Evolutionary conservation across 2,888 invertebrate species (phyloP).

Genomic region (Eledone cirrhosa): DNA sequence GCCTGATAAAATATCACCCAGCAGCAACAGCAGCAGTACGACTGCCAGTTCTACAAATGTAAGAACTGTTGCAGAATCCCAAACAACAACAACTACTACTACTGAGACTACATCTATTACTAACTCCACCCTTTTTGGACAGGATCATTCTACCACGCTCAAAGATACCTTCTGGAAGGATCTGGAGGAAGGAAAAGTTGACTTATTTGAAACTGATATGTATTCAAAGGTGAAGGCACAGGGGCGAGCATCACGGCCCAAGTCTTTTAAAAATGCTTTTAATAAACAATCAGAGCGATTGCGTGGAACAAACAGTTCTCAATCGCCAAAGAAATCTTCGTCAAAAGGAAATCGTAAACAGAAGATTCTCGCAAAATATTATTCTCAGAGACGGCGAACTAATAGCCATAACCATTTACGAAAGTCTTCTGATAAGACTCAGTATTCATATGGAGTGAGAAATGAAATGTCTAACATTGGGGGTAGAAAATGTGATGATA

Average conservation of each 20-base stretch:
- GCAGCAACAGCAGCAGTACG: background rate
- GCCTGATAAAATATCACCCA: background rate
- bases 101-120: background rate
- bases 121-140: constrained; percentile 6
- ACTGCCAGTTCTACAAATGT: background rate
- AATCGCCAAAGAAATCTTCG: constrained; percentile 4
- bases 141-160: constrained; percentile 42
- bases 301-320: constrained; percentile 7
- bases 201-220: constrained; percentile 63
- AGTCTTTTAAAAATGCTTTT: constrained; percentile 36
- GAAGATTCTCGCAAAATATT: constrained; percentile 25
- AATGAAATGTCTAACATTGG: background rate
- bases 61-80: too few species aligned
- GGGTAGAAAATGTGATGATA: constrained; percentile 16
- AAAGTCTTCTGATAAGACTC: constrained; percentile 24
- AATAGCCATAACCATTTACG: constrained; percentile 16
- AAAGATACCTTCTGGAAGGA: constrained; percentile 66
- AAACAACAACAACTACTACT: too few species aligned
- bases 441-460: constrained; percentile 16
- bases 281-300: constrained; percentile 24
- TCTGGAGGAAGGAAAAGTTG: constrained; percentile 63
- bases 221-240: constrained; percentile 65
- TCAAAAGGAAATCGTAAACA: constrained; percentile 26
- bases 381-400: constrained; percentile 13
- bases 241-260: constrained; percentile 47